A percentile compares a stretch with the other conserved stretches of the same genome.
Conservation (phyloP, 2,888 invertebrate genomes). For the Cyclophora punctaria region DNA sequence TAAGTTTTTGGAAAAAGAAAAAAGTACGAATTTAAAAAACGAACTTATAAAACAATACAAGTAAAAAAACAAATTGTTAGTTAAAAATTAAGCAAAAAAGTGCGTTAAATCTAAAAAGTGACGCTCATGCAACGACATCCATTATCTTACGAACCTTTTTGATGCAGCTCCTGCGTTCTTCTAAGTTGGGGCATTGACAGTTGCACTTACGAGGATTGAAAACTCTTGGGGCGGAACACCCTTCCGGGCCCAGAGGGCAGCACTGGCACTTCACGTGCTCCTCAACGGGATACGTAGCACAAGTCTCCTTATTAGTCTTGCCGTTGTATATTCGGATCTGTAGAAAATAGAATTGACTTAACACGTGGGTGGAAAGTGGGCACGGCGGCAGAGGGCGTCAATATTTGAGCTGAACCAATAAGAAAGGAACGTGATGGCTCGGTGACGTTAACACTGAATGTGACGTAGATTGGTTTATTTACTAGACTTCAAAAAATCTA, state of each 20-base stretch:
- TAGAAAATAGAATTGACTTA: not conserved
- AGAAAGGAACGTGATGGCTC: no score
- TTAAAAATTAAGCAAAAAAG: not conserved
- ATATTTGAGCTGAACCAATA: constrained; percentile 2
- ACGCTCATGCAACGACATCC: constrained; percentile 46
- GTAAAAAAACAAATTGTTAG: not conserved
- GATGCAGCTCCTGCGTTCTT: constrained; percentile 55
- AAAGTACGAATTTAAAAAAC: not conserved
- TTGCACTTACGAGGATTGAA: constrained; percentile 69
- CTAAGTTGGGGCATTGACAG: constrained; percentile 64
- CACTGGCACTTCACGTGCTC: constrained; percentile 60
- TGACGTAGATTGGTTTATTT: no score
- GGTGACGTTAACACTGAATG: no score
- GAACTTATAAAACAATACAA: not conserved
- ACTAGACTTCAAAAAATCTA: no score
- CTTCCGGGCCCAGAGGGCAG: constrained; percentile 39
- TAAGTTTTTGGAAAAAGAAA: constrained; percentile 1
- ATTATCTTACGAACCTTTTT: constrained; percentile 68
- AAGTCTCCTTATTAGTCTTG: constrained; percentile 54
- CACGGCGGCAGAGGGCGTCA: not conserved
- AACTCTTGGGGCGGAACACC: constrained; percentile 46
- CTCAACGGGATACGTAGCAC: constrained; percentile 50
- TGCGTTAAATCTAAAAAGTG: not conserved
- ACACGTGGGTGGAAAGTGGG: not conserved
- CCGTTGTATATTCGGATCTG: constrained; percentile 60